phyloP scores from a whole-genome alignment of 2,888 invertebrate genomes.

The Suillia variegata region DNA sequence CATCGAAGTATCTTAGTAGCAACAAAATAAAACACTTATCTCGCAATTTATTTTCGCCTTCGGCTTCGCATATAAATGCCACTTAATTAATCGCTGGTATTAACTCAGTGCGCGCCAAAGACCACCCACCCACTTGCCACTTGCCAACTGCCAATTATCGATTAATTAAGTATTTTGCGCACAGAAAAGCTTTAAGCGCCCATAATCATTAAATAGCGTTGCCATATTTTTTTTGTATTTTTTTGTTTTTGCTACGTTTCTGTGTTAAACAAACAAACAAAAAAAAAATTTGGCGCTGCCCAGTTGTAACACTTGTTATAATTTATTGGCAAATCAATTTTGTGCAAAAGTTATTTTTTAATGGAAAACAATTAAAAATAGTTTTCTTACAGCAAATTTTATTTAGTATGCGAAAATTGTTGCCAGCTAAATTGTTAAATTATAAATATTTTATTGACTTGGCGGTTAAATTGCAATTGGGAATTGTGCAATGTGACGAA shows the following conservation, averaged over 20 bases:
- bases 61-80: slow-evolving; percentile 45
- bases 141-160: slow-evolving; percentile 28
- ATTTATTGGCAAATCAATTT: no score
- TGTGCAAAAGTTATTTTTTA: no score
- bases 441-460: no score
- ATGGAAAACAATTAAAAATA: neutral
- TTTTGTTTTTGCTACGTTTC: neutral
- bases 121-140: slow-evolving; percentile 43
- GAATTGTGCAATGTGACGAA: no score
- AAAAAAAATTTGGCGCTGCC: no score
- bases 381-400: neutral
- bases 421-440: neutral
- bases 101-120: no score
- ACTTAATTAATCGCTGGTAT: slow-evolving; percentile 41
- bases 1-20: no score
- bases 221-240: neutral
- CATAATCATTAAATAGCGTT: neutral
- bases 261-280: no score
- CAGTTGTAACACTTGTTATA: neutral
- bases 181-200: slow-evolving; percentile 35
- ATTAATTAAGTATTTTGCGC: slow-evolving; percentile 47
- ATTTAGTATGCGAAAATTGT: neutral
- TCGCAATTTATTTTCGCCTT: no score
- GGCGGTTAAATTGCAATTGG: no score
- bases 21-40: no score